A percentile compares a stretch with the other conserved stretches of the same genome.
phyloP scores from a whole-genome alignment of 2,888 invertebrate species.

The Drosophila prostipennis region DNA sequence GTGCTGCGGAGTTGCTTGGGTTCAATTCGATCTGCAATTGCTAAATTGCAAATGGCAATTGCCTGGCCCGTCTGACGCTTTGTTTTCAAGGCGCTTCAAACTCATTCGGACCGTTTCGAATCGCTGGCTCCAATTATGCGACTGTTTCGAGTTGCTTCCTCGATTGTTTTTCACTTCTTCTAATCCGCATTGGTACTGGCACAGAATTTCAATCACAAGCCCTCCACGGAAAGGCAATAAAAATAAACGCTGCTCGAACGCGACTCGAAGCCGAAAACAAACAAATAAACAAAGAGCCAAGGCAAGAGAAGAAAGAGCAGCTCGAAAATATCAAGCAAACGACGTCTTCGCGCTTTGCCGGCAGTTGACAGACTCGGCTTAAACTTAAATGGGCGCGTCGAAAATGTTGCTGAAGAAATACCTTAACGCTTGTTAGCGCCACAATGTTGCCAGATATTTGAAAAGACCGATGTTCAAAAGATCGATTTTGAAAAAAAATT shows the following conservation, averaged over 20 bases:
- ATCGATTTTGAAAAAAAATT: not conserved
- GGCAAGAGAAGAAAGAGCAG: constrained; percentile 1
- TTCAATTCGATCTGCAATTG: constrained; percentile 64
- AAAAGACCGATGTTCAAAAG: too few relatives aligned
- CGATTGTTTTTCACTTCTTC: constrained; percentile 35
- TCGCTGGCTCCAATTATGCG: constrained; percentile 41
- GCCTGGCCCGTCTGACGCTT: constrained; percentile 18
- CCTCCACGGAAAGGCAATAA: constrained; percentile 29
- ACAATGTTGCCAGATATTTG: constrained; percentile 33
- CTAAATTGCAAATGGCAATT: constrained; percentile 26
- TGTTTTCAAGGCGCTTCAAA: constrained; percentile 19
- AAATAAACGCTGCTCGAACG: constrained; percentile 28
- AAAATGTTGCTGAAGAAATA: constrained; percentile 38
- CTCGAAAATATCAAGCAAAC: constrained; percentile 22
- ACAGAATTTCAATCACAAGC: constrained; percentile 52
- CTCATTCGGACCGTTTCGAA: constrained; percentile 39
- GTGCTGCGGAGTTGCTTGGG: constrained; percentile 9
- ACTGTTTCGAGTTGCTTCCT: constrained; percentile 21
- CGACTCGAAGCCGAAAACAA: constrained; percentile 16
- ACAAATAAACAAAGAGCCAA: constrained; percentile 31
- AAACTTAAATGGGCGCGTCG: constrained; percentile 48
- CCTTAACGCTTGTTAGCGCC: constrained; percentile 30
- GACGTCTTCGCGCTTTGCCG: constrained; percentile 69
- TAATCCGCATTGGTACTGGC: constrained; percentile 15
- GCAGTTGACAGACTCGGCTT: constrained; percentile 68